A percentile compares a stretch with the other conserved stretches of the same genome.
Conservation (phyloP, 2,113 vertebrate species). For the Phrynosoma platyrhinos region DNA sequence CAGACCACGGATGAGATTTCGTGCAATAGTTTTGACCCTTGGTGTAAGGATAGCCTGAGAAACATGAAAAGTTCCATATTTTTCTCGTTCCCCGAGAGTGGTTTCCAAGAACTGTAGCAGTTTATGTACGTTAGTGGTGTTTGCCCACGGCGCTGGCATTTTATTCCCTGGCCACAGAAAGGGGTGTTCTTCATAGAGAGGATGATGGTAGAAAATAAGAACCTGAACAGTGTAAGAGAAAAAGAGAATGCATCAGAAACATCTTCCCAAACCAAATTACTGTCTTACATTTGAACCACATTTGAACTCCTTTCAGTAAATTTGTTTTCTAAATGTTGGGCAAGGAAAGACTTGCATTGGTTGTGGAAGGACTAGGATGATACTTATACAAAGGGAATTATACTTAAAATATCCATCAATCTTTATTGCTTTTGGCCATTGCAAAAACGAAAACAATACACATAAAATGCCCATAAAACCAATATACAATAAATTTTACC, state of each 20-base stretch:
- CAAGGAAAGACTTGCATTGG: neutral
- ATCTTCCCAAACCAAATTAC: neutral
- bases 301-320: neutral
- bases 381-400: no score
- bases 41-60: conserved; percentile 97
- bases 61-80: conserved; percentile 90
- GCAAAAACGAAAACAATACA: no score
- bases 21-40: conserved; percentile 86
- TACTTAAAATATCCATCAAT: no score
- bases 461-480: no score
- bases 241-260: neutral
- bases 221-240: conserved; percentile 77
- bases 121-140: conserved; percentile 91
- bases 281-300: neutral
- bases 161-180: conserved; percentile 93
- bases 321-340: neutral
- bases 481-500: no score
- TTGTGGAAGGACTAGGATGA: no score
- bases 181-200: conserved; percentile 77
- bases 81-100: conserved; percentile 87
- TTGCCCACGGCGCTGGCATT: conserved; percentile 97
- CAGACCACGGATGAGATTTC: conserved; percentile 88
- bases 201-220: conserved; percentile 94
- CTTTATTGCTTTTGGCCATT: no score
- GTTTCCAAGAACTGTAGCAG: conserved; percentile 93